Evolutionary conservation across 2,888 invertebrate species (phyloP).

Genomic region (Archips xylosteana): DNA sequence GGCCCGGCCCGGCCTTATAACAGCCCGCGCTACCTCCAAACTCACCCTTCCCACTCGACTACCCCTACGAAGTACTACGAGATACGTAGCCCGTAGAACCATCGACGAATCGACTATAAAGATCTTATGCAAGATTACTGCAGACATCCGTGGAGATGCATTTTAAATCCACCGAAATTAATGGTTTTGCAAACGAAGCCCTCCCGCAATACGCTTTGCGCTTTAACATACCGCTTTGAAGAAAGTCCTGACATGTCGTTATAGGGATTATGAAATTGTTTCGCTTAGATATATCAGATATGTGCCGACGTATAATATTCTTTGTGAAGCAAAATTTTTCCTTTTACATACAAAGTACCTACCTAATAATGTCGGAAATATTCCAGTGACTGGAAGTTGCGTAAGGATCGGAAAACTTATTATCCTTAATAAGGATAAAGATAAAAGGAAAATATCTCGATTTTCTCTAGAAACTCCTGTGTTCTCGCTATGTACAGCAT

Average conservation of each 20-base stretch:
- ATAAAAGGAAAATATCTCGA: slow-evolving; percentile 36
- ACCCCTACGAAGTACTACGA: slow-evolving; percentile 45
- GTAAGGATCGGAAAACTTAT: slow-evolving; percentile 25
- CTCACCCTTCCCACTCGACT: slow-evolving; percentile 42
- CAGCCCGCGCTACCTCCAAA: slow-evolving; percentile 48
- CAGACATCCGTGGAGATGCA: slow-evolving; percentile 41
- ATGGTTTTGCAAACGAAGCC: slow-evolving; percentile 35
- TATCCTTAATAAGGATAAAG: slow-evolving; percentile 33
- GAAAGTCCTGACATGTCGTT: slow-evolving; percentile 22
- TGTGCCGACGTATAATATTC: background rate
- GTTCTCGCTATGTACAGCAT: slow-evolving; percentile 24
- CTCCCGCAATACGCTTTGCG: slow-evolving; percentile 23
- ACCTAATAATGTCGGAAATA: slow-evolving; percentile 17
- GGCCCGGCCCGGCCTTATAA: slow-evolving; percentile 69
- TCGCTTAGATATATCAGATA: slow-evolving; percentile 6
- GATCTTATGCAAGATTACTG: slow-evolving; percentile 48
- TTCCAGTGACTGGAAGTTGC: slow-evolving; percentile 27
- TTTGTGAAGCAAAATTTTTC: slow-evolving; percentile 11
- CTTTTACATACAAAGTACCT: slow-evolving; percentile 13
- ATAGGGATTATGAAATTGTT: slow-evolving; percentile 26
- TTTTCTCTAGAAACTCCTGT: slow-evolving; percentile 23
- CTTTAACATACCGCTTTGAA: slow-evolving; percentile 29
- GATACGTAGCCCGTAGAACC: slow-evolving; percentile 42
- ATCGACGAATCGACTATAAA: slow-evolving; percentile 48
- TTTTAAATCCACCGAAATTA: slow-evolving; percentile 40